Base-by-base conservation (phyloP, 2,888 invertebrate species). In the Aricia artaxerxes region DNA sequence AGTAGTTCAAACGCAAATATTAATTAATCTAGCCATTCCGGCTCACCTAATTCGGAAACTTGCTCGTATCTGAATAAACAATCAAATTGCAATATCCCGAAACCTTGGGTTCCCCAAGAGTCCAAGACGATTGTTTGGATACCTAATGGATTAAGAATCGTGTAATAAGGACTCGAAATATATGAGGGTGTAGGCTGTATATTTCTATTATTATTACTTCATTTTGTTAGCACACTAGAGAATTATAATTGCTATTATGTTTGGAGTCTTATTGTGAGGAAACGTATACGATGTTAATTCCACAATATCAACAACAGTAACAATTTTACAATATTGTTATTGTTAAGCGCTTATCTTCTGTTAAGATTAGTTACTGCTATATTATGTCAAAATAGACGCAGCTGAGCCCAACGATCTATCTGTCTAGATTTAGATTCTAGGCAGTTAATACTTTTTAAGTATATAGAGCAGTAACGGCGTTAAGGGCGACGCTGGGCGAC, bases 1-100 rank as follows among this genome's bases (percentile, higher is more conserved):
- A 90, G 35, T 91, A 91, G 91, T 91, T 91, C 87, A 90, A 93
- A 92, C 88, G 91, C 92, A 93, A 93, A 93, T 92, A 93, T 93
- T 93, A 93, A 93, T 93, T 93, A 93, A 90, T 90, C 89, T 89
- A 89, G 89, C 89, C 87, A 89, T 93, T 91, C 89, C 89, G 90
- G 89, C 86, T 91, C 89, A 91, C 91, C 90, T 92, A 92, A 92
- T 92, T 91, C 86, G 89, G 88, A 90, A 92, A 92, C 88, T 94
- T 92, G 84, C 86, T 86, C 90, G 90, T 91, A 90, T 91, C 92
- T 90, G 90, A 91, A 91, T 91, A 92, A 90, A 93, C 92, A 92
- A 92, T 92, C 90, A 90, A 91, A 92, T 91, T 88, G 90, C 88
- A 89, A 88, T 88, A 88, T 87, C 83, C 83, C 82, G 81, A 79